Conservation (phyloP, 2,888 invertebrate species). For the Micoletzkya japonica region DNA sequence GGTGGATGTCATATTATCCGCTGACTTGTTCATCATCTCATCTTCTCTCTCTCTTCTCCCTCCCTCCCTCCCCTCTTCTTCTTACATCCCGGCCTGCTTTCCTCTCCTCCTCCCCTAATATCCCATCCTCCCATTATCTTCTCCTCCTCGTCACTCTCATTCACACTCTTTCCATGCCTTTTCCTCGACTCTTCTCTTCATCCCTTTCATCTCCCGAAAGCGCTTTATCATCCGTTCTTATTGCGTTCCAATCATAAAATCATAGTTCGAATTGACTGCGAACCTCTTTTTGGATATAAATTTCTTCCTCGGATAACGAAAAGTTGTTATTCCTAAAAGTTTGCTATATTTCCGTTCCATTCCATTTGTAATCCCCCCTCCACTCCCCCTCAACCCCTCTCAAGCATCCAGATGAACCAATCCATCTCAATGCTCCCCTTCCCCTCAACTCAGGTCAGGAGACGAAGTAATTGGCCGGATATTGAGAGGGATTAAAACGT, state of each 20-base stretch:
- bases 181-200: neutral
- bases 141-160: neutral
- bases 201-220: neutral
- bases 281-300: too few relatives aligned
- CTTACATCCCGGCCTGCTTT: neutral
- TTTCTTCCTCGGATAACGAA: neutral
- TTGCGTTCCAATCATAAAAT: too few relatives aligned
- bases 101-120: neutral
- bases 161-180: neutral
- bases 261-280: too few relatives aligned
- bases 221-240: neutral
- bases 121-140: conserved; percentile 2
- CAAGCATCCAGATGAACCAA: neutral
- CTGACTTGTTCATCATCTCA: conserved; percentile 22
- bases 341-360: neutral
- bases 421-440: neutral
- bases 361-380: neutral
- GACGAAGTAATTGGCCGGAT: too few relatives aligned
- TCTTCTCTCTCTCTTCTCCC: conserved; percentile 21
- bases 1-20: too few relatives aligned
- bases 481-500: too few relatives aligned
- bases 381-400: neutral
- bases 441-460: neutral
- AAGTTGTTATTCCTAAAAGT: neutral
- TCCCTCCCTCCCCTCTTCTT: conserved; percentile 6